phyloP scores from a whole-genome alignment of 1,140 invertebrate species.

The Bicyclus anynana region DNA sequence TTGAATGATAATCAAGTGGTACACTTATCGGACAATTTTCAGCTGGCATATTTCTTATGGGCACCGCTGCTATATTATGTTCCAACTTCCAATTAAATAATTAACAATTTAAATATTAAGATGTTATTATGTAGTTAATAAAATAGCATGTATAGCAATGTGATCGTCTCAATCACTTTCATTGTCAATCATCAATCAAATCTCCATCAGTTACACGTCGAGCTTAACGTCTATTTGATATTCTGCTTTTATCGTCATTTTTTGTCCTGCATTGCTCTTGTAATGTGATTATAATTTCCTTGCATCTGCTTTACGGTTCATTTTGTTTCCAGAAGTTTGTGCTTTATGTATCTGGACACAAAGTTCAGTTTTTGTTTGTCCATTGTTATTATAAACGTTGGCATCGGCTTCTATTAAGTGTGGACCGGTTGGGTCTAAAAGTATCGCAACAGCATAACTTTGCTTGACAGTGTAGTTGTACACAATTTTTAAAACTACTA shows the following conservation, averaged over 20 bases:
- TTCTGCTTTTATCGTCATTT: slow-evolving; percentile 53
- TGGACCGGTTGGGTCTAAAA: slow-evolving; percentile 48
- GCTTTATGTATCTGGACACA: slow-evolving; percentile 15
- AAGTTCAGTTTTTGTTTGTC: slow-evolving; percentile 32
- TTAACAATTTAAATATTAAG: no score
- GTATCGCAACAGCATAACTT: neutral
- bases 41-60: no score
- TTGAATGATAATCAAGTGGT: no score
- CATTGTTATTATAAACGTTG: slow-evolving; percentile 21
- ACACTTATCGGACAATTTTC: no score
- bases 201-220: slow-evolving; percentile 25
- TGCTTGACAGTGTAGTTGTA: neutral
- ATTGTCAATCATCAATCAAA: slow-evolving; percentile 42
- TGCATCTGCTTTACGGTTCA: slow-evolving; percentile 35
- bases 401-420: slow-evolving; percentile 59
- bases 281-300: slow-evolving; percentile 64
- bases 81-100: no score
- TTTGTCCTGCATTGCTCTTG: slow-evolving; percentile 51
- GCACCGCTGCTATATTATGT: no score
- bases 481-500: neutral
- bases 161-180: slow-evolving; percentile 32
- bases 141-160: neutral
- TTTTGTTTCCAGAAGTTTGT: slow-evolving; percentile 13
- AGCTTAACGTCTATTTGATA: slow-evolving; percentile 45
- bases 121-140: no score